Conservation (phyloP, 2,888 invertebrate species). For the Dryococelus australis region DNA sequence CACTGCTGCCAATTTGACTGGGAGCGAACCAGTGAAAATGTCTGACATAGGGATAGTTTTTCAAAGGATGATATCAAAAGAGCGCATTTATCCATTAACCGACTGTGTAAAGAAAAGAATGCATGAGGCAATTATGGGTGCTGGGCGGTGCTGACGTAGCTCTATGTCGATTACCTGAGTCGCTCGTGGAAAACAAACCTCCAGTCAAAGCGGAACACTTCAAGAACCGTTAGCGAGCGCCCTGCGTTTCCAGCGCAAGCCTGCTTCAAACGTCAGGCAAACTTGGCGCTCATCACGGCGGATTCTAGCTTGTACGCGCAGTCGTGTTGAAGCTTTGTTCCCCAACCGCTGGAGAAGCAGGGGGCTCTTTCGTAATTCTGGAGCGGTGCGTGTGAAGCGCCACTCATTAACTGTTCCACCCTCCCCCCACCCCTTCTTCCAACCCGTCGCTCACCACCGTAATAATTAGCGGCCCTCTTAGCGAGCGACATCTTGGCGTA, state of each 20-base stretch:
- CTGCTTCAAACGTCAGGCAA: not conserved
- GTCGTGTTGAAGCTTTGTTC: not conserved
- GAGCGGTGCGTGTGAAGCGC: not conserved
- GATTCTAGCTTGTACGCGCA: not conserved
- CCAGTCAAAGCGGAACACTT: too few relatives aligned
- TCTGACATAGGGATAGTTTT: too few relatives aligned
- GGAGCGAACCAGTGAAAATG: too few relatives aligned
- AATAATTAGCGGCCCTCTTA: not conserved
- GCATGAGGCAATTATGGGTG: too few relatives aligned
- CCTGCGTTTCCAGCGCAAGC: not conserved
- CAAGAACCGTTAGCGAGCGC: too few relatives aligned
- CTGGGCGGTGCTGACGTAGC: too few relatives aligned
- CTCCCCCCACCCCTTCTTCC: not conserved
- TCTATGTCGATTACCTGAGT: too few relatives aligned
- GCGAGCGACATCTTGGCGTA: not conserved
- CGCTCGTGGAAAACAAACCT: too few relatives aligned
- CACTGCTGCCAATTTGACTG: too few relatives aligned
- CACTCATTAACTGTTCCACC: constrained; percentile 7
- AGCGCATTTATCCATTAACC: too few relatives aligned
- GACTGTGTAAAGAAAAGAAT: too few relatives aligned
- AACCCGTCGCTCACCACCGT: not conserved
- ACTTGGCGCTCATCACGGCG: not conserved
- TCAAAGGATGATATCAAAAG: too few relatives aligned
- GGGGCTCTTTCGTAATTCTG: not conserved
- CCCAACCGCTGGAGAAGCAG: not conserved